These are phyloP conservation scores for Leptopilina clavipes DNA, from an alignment of 1,140 invertebrate genomes.

Conservation along the genomic window DNA sequence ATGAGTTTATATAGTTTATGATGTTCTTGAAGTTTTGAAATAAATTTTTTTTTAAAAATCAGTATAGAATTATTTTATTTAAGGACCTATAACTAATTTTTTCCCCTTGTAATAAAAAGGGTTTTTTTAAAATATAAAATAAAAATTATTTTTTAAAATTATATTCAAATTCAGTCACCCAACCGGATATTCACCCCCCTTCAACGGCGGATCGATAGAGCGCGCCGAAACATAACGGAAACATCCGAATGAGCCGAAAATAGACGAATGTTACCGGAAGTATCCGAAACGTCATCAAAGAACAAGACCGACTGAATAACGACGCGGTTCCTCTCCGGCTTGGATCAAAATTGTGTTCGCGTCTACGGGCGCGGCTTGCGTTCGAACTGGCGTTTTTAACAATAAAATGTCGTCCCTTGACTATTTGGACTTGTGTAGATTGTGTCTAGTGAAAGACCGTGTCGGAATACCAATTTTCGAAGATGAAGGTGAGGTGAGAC, in stretches of 20 bases:
- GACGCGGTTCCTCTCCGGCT: constrained; percentile 54
- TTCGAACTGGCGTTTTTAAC: constrained; percentile 61
- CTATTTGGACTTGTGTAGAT: constrained; percentile 76
- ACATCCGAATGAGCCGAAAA: constrained; percentile 10
- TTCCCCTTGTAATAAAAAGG: no score
- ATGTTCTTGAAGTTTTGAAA: no score
- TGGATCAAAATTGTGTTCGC: constrained; percentile 57
- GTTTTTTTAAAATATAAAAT: no score
- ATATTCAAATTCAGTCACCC: neutral
- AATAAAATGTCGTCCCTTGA: constrained; percentile 74
- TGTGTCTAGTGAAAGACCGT: constrained; percentile 78
- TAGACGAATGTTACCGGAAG: constrained; percentile 41
- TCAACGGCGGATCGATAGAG: neutral
- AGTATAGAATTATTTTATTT: no score
- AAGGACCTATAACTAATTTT: no score
- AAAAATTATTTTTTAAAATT: neutral
- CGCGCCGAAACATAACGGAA: neutral
- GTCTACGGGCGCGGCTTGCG: constrained; percentile 63
- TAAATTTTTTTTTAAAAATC: no score
- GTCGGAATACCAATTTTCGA: constrained; percentile 78
- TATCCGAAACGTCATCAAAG: constrained; percentile 39
- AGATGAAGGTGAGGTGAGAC: constrained; percentile 75
- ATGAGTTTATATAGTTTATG: no score
- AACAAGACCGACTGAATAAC: constrained; percentile 32
- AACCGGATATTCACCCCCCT: neutral